Evolutionary conservation across 2,113 vertebrate genomes (phyloP).

Genomic region (Oxyruncus cristatus): DNA sequence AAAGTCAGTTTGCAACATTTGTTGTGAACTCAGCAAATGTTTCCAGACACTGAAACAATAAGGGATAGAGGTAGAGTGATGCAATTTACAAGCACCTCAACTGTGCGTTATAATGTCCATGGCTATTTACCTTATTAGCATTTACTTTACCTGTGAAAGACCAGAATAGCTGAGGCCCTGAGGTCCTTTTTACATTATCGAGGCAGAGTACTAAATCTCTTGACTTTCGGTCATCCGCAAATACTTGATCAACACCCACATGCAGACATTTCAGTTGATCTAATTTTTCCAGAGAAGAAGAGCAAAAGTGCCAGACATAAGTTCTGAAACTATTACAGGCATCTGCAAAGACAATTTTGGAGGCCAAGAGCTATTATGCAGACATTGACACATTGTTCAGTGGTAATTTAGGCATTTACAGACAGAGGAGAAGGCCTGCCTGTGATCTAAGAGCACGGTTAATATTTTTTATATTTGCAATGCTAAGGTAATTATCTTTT

Average conservation of each 20-base stretch:
- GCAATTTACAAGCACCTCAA: fast-evolving
- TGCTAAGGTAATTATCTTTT: neutral
- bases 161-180: neutral
- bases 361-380: neutral
- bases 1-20: neutral
- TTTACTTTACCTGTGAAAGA: neutral
- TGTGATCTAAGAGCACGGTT: neutral
- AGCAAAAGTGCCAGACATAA: neutral
- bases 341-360: neutral
- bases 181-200: neutral
- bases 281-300: neutral
- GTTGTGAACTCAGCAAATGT: neutral
- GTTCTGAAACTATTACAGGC: neutral
- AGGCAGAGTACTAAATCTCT: neutral
- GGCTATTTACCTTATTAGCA: neutral
- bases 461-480: neutral
- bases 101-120: neutral
- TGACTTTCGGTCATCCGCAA: neutral
- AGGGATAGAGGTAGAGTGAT: neutral
- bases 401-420: neutral
- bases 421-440: neutral
- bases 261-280: neutral
- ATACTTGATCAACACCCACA: neutral
- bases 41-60: neutral
- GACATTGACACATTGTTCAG: neutral